Evolutionary conservation across 2,797 vertebrate genomes (phyloP).

Genomic region (Gymnocypris eckloni): DNA sequence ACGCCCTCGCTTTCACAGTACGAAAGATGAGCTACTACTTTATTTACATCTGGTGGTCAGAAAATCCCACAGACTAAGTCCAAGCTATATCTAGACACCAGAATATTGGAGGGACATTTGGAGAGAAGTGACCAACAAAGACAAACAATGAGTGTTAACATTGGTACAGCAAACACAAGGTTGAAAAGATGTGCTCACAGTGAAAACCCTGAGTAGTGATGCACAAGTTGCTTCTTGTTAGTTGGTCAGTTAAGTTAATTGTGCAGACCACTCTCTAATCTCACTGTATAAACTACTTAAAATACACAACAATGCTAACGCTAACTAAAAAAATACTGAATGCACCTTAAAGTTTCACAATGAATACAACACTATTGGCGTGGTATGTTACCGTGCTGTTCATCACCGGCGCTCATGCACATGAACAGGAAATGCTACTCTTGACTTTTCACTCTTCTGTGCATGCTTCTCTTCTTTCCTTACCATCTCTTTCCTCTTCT

Average conservation of each 20-base stretch:
- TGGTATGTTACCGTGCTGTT: neutral
- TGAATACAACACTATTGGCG: neutral
- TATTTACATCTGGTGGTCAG: neutral
- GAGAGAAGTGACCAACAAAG: neutral
- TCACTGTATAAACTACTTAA: neutral
- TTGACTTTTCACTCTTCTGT: neutral
- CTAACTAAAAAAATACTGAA: neutral
- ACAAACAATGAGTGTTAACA: too few species aligned
- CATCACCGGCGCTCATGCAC: neutral
- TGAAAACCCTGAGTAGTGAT: neutral
- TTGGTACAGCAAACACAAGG: neutral
- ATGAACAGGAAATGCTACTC: neutral
- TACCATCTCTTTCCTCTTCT: neutral
- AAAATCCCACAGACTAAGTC: neutral
- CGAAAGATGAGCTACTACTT: neutral
- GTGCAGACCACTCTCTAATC: neutral
- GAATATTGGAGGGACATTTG: neutral
- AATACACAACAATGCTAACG: neutral
- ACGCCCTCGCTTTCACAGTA: conserved; percentile 46
- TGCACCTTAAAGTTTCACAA: neutral
- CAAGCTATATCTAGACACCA: neutral
- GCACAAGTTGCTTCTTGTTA: neutral
- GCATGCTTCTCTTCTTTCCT: neutral
- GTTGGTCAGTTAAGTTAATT: neutral
- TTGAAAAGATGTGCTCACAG: neutral